Evolutionary conservation across 2,888 invertebrate genomes (phyloP), one percentile per base, ranked within the genome.

Genomic region (Eustalomyia histrio): DNA sequence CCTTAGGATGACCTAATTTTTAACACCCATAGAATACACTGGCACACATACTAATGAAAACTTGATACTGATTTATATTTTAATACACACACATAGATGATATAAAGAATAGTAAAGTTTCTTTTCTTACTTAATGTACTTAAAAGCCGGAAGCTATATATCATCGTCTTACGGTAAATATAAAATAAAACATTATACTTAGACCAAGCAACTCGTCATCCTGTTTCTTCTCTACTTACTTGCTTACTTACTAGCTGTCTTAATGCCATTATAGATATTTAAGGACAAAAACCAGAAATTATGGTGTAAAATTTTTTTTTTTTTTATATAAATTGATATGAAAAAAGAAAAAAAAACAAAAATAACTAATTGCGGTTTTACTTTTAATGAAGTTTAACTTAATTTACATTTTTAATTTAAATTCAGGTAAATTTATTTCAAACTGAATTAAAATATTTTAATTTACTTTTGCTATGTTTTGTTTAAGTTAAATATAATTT

Each of bases 131-230:
- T 47, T 39, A 39, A 39, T 39, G 39, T 39, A 12, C 39, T 39
- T 50, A 39, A 53, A 18, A 67, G 65, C 65, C 65, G 55, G 55
- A 67, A 67, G 65, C 65, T 52, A 53, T 67, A 67, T 55, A 39
- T 55, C 55, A 24, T 55, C 24, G 24, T 55, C 55, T 55, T 24
- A 14, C 24, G 55, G 55, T 24, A 55, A 55, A 55, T 24, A 55
- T 24, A 55, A 21, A 55, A 55, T 14, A 55, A 47, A n/a, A 47
- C 43, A 47, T 47, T 47, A 47, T 47, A 47, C 43, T n/a, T 4
- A 2, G n/a, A n/a, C 43, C 29, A 29, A 29, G 6, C 4, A 29
- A 29, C 29, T 29, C 29, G 7, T 47, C 14, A 47, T 47, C 43
- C 43, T 47, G 43, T 47, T n/a, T 6, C 0, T 24, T 24, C 2